Evolutionary conservation across 2,888 invertebrate species (phyloP), one percentile per base, ranked within the genome.

Genomic region (Dicranocentrus wangi): DNA sequence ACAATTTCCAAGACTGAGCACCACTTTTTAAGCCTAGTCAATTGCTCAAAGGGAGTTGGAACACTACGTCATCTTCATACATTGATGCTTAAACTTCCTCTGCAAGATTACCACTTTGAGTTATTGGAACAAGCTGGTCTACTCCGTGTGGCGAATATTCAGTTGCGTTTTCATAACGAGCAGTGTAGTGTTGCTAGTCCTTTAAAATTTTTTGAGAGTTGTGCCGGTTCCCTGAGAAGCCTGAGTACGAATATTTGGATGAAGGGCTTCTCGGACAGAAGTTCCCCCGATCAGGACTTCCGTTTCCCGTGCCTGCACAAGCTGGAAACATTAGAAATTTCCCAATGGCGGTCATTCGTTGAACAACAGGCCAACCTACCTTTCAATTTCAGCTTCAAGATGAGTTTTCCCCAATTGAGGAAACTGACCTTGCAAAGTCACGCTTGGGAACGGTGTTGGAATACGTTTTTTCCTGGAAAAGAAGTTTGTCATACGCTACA

Each of bases 21-120:
- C 17, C 79, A 79, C 43, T 72, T 79, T 42, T 15, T 71, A 47
- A 72, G 71, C 71, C 79, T 79, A 79, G 79, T 79, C 79, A 79
- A 71, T 43, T 79, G 79, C 66, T 72, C 79, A 71, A 71, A 55
- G 47, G 43, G 27, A 3, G 58, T 28, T 17, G 78, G 78, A 27
- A 63, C 63, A n/a, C 63, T 78, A 3, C 27, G 63, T 10, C 17
- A 70, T 42, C 66, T 79, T 19, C 65, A 71, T 8, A 66, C 71
- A 8, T 47, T 79, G 3, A 65, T 79, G 71, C 66, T 79, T n/a
- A 79, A 71, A 32, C 8, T 79, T 55, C 69, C 71, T 10, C 32
- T 77, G 15, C 71, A 71, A 58, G 71, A 77, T 25, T 77, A 66
- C 43, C 76, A 77, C 27, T 71, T 82, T 17, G 77, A 77, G 13